These are phyloP conservation scores for Oreocharis arfaki DNA, from an alignment of 2,113 vertebrate genomes.

Conservation along the genomic window DNA sequence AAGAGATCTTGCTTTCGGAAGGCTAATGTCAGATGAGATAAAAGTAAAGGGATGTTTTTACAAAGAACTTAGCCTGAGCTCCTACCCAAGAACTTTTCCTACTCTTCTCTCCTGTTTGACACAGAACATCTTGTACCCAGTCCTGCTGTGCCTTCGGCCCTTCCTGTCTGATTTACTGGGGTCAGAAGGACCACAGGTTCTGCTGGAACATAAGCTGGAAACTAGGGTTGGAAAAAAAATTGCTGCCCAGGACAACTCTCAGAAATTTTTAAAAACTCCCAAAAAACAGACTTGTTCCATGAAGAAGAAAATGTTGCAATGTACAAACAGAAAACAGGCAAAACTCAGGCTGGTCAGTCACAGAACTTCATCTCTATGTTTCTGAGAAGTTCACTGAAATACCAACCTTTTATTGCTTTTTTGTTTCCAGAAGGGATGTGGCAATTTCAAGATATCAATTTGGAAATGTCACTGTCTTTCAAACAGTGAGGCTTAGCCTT, in stretches of 20 bases:
- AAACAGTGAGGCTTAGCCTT: not conserved
- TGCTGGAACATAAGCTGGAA: not conserved
- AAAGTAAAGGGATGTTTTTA: not conserved
- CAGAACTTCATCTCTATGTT: not conserved
- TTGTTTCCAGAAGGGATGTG: constrained; percentile 7
- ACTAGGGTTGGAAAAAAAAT: not conserved
- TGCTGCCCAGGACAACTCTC: not conserved
- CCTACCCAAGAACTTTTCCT: not conserved
- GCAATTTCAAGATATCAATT: constrained; percentile 12
- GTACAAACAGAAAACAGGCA: fast-evolving
- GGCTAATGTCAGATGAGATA: not conserved
- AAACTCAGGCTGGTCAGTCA: not conserved
- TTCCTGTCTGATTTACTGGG: not conserved
- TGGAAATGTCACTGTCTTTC: constrained; percentile 45
- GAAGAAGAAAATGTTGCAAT: not conserved
- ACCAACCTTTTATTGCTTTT: not conserved
- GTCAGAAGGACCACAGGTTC: not conserved
- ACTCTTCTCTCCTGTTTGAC: not conserved
- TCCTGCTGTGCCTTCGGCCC: not conserved
- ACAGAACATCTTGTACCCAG: not conserved
- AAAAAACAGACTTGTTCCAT: not conserved
- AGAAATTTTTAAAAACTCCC: not conserved
- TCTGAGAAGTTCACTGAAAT: not conserved
- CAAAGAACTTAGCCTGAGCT: not conserved
- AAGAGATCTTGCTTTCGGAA: not conserved